A percentile compares a stretch with the other conserved stretches of the same genome.
Conservation (phyloP, 2,888 invertebrate species). For the Sesamia inferens region DNA sequence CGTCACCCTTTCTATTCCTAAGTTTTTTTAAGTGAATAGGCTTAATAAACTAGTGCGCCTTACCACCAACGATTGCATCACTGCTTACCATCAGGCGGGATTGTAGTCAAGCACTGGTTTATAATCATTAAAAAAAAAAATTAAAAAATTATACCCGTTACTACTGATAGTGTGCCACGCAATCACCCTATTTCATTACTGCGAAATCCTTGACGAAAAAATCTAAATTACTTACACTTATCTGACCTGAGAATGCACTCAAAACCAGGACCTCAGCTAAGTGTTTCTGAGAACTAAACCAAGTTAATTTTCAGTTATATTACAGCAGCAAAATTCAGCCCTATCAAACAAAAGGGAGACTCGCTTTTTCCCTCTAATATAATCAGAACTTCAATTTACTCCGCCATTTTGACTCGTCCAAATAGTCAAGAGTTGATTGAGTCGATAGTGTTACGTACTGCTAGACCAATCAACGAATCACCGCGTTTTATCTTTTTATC, state of each 20-base stretch:
- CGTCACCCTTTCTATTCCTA: too few species aligned
- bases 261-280: background rate
- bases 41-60: too few species aligned
- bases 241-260: background rate
- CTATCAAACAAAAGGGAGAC: background rate
- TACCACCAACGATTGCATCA: too few species aligned
- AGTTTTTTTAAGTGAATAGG: too few species aligned
- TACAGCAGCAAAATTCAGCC: background rate
- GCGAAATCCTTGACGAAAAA: background rate
- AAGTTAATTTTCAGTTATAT: background rate
- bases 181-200: background rate
- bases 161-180: too few species aligned
- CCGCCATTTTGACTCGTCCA: conserved; percentile 4
- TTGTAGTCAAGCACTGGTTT: too few species aligned
- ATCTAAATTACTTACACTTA: background rate
- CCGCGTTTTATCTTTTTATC: conserved; percentile 16
- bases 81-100: too few species aligned
- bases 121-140: too few species aligned
- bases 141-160: too few species aligned
- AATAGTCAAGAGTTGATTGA: conserved; percentile 19
- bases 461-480: conserved; percentile 19
- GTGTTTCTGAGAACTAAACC: too few species aligned
- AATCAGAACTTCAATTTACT: conserved; percentile 25
- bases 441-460: background rate
- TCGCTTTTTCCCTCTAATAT: conserved; percentile 15